Conservation (phyloP, 2,797 vertebrate genomes). For the Coranthus polyacanthus region DNA sequence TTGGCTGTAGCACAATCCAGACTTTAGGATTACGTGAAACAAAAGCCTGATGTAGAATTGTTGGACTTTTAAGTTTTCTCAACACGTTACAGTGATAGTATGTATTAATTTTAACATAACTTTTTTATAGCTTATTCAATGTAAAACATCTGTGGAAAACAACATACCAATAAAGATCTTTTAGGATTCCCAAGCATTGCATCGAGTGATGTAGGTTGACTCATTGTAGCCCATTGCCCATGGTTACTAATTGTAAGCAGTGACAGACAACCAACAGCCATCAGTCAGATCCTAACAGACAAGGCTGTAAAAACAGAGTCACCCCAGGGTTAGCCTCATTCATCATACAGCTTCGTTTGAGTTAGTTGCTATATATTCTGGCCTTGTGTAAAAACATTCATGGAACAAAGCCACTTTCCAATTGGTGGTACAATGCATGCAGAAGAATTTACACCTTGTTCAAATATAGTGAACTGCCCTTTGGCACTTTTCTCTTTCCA, state of each 20-base stretch:
- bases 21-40: neutral
- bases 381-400: neutral
- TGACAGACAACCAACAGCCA: slow-evolving; percentile 1
- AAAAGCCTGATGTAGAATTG: neutral
- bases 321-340: slow-evolving; percentile 2
- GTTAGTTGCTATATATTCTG: too few relatives aligned
- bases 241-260: slow-evolving; percentile 23
- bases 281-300: slow-evolving; percentile 2
- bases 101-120: too few relatives aligned
- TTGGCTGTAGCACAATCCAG: neutral
- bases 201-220: slow-evolving; percentile 2
- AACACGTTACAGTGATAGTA: too few relatives aligned
- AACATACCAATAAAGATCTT: neutral
- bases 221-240: neutral
- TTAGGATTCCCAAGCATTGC: neutral
- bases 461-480: neutral
- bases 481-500: neutral
- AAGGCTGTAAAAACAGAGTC: slow-evolving; percentile 24
- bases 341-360: too few relatives aligned
- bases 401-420: neutral
- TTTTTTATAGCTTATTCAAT: too few relatives aligned
- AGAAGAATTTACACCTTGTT: neutral
- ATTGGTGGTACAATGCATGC: neutral
- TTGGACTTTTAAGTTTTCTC: neutral
- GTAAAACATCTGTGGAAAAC: too few relatives aligned